These are phyloP conservation scores for Phymorhynchus buccinoides DNA, from an alignment of 1,140 invertebrate species.

Conservation along the genomic window DNA sequence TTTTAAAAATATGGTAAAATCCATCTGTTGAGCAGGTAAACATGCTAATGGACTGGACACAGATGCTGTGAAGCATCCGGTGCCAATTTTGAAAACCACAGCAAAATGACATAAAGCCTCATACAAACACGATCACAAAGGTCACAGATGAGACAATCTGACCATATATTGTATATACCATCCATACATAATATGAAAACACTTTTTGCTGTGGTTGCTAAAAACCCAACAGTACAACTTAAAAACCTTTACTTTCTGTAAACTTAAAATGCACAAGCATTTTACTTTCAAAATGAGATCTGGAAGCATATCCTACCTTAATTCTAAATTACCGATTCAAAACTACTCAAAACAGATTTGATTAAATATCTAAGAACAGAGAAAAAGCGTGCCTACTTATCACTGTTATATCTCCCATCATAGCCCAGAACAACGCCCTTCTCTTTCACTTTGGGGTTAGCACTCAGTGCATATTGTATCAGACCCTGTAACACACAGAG, in stretches of 20 bases:
- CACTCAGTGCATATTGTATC: conserved; percentile 82
- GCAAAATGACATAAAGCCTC: no score
- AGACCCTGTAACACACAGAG: conserved; percentile 78
- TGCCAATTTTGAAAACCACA: no score
- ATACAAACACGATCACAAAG: no score
- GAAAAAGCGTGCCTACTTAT: conserved; percentile 78
- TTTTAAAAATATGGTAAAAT: no score
- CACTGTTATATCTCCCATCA: conserved; percentile 95
- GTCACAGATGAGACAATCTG: background rate
- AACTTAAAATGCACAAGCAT: no score
- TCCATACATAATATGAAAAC: background rate
- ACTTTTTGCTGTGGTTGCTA: background rate
- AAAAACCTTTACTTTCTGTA: background rate
- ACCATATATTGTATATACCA: background rate
- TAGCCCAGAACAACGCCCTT: conserved; percentile 89
- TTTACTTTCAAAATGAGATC: no score
- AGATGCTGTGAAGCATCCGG: no score
- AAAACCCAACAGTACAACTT: background rate
- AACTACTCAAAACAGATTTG: background rate
- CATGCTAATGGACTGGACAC: no score
- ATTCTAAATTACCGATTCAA: background rate
- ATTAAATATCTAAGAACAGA: background rate
- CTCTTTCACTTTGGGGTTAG: conserved; percentile 72
- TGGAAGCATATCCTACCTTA: no score
- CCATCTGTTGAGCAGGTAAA: no score